Conservation (phyloP, 35 echinoderm and acorn worm species). For the Heliocidaris tuberculata region DNA sequence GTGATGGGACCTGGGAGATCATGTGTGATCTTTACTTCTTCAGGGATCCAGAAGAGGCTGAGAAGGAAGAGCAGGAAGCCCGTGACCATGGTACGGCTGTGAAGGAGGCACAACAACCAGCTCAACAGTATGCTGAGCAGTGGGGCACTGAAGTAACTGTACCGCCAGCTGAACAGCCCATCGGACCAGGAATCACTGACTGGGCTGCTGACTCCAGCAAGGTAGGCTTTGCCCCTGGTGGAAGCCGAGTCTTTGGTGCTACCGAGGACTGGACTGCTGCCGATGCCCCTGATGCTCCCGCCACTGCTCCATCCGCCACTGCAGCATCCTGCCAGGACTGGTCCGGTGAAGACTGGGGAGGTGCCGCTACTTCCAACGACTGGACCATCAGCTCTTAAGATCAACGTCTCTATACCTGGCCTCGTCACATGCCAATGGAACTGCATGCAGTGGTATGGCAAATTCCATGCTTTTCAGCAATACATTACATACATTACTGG, state of each 20-base stretch:
- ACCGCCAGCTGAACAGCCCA: conserved; percentile 47
- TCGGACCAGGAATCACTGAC: conserved; percentile 68
- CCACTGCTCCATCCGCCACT: background rate
- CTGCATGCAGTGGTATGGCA: background rate
- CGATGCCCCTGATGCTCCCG: background rate
- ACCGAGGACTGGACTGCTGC: conserved; percentile 70
- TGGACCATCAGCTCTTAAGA: conserved; percentile 54
- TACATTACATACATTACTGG: too few species aligned
- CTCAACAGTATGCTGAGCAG: conserved; percentile 81
- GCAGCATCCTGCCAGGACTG: conserved; percentile 18
- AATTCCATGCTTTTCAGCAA: too few species aligned
- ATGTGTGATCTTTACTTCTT: conserved; percentile 99
- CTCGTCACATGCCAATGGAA: background rate
- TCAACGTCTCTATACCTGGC: background rate
- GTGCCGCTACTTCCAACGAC: conserved; percentile 59
- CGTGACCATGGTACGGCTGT: conserved; percentile 62
- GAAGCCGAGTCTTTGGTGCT: background rate
- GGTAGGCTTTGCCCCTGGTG: background rate
- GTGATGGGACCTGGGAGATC: conserved; percentile 93
- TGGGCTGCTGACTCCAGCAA: too few species aligned
- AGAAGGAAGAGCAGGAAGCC: conserved; percentile 98
- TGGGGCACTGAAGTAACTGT: conserved; percentile 78
- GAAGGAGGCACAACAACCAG: conserved; percentile 65
- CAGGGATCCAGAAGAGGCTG: conserved; percentile 97
- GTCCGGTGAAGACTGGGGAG: conserved; percentile 61